Evolutionary conservation across 2,113 vertebrate species (phyloP), one percentile per base, ranked within the genome.

Genomic region (Telmatochromis brachygnathus): DNA sequence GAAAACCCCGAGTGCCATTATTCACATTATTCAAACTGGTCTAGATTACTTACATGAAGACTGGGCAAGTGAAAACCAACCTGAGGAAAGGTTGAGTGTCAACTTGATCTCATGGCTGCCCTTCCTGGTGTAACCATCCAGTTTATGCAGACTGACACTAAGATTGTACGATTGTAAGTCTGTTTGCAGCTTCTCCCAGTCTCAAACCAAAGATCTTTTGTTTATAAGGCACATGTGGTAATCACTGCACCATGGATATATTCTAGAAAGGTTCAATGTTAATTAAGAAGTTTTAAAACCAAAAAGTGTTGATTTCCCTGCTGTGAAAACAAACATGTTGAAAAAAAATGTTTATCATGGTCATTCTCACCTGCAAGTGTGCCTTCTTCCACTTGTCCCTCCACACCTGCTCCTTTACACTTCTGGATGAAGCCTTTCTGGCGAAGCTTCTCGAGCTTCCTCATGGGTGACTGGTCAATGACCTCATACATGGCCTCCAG

Each of bases 401-500:
- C 99, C 21, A 98, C 95, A 1, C 99, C 98, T 5, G 98, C 98
- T 60, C 96, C 97, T 95, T 96, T 99, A 58, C 99, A 99, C 55
- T 98, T 97, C 88, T 98, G 98, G 55, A 99, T 96, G 56, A 99
- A 99, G 23, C 98, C 98, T 89, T 98, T 99, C 96, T 99, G 99
- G 75, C 98, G 94, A 15, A 97, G 93, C 93, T 97, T 99, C 96
- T 99, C 98, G 58, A 99, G 95, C 96, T 95, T 97, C 88, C 99
- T 97, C 87, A 99, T 96, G 80, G 98, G 98, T 2, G 97, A 96
- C 93, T 98, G 98, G 91, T 99, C 99, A 10, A 99, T 98, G 55
- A 98, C 95, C 94, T 99, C 99, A 0, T 99, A 99, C 96, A 99
- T 96, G 83, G 99, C 99, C 93, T 99, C 99, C 89, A 99, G 94